Conservation (phyloP, 2,113 vertebrate species). For the Trinectes maculatus region DNA sequence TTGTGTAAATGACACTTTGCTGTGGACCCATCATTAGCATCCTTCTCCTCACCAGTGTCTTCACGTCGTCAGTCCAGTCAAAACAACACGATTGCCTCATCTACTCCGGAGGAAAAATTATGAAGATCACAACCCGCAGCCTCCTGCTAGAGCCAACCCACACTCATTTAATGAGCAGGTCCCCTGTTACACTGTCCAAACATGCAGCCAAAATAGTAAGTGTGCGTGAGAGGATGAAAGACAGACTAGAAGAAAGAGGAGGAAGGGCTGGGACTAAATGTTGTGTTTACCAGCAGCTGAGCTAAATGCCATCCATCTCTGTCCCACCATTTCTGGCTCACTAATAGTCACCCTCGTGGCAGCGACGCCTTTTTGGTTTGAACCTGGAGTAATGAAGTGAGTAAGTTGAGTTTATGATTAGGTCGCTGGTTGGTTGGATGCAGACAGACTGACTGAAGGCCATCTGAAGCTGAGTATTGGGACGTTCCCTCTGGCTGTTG, state of each 20-base stretch:
- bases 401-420: background rate
- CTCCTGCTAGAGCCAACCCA: constrained; percentile 30
- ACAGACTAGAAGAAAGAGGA: background rate
- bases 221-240: constrained; percentile 5
- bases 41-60: background rate
- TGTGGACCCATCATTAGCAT: constrained; percentile 1
- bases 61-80: too few relatives aligned
- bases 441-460: background rate
- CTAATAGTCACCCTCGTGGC: constrained; percentile 27
- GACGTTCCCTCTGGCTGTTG: background rate
- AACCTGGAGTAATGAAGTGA: background rate
- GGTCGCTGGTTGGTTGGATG: background rate
- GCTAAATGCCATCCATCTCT: constrained; percentile 41
- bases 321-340: constrained; percentile 24
- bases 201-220: constrained; percentile 13
- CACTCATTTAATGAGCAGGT: constrained; percentile 39
- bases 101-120: constrained; percentile 13
- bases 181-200: constrained; percentile 27
- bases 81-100: background rate
- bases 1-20: too few relatives aligned
- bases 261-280: constrained; percentile 7
- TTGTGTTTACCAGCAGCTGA: constrained; percentile 22
- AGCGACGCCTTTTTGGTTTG: constrained; percentile 27
- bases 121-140: constrained; percentile 29
- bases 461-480: background rate